phyloP scores from a whole-genome alignment of 2,888 invertebrate genomes.

The Volucella bombylans region DNA sequence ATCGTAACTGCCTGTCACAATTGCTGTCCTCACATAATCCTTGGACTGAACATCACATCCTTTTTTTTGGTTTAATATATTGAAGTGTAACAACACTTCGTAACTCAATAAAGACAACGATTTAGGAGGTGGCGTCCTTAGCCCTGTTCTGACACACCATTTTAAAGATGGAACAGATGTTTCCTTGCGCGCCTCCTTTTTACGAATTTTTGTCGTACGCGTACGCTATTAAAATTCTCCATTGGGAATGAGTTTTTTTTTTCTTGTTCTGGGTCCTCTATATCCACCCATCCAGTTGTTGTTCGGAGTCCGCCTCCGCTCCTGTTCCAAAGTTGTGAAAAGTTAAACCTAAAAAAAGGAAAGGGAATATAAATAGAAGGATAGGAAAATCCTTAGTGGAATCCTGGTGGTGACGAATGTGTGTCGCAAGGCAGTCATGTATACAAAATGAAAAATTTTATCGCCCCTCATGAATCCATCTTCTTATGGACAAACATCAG shows the following conservation, averaged over 20 bases:
- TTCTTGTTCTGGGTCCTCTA: not conserved
- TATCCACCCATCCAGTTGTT: too few relatives aligned
- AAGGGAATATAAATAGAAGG: not conserved
- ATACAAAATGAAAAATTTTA: conserved; percentile 52
- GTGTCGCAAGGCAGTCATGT: conserved; percentile 58
- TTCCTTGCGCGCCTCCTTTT: conserved; percentile 18
- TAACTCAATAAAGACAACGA: conserved; percentile 69
- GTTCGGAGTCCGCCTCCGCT: not conserved
- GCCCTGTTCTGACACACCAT: conserved; percentile 44
- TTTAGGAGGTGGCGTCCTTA: conserved; percentile 45
- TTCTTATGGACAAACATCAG: conserved; percentile 65
- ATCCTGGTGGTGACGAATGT: conserved; percentile 52
- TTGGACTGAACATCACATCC: conserved; percentile 56
- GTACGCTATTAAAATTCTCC: conserved; percentile 49
- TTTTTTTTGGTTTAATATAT: conserved; percentile 43
- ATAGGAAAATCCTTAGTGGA: conserved; percentile 50
- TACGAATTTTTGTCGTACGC: conserved; percentile 34
- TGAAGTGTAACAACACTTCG: conserved; percentile 70
- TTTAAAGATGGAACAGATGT: conserved; percentile 62
- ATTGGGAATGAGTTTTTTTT: conserved; percentile 14
- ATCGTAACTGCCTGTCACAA: conserved; percentile 46
- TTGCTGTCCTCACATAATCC: conserved; percentile 63
- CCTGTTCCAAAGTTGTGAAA: not conserved
- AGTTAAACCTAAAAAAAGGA: conserved; percentile 7
- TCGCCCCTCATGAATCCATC: conserved; percentile 48